Evolutionary conservation across 2,888 invertebrate genomes (phyloP), one percentile per base, ranked within the genome.

Genomic region (Mystacides longicornis): DNA sequence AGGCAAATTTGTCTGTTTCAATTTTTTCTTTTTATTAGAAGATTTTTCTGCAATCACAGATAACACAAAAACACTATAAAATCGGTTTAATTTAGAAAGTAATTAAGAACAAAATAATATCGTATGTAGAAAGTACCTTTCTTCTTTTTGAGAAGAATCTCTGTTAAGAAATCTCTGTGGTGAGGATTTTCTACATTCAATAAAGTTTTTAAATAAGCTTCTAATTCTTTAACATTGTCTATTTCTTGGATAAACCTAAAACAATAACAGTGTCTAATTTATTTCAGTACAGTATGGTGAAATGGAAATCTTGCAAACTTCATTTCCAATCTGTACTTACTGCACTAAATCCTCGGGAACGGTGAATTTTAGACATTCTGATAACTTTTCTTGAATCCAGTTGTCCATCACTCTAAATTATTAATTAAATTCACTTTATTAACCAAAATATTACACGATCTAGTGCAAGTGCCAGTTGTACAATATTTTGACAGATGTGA

Each of bases 161-260:
- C 83, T 4, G 72, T 64, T 48, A 86, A 75, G 66, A 91, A 89
- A 49, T 77, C 72, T 56, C 80, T 78, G 66, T 90, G 89, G 55
- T 82, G 79, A 3, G 80, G 71, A 63, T 83, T 82, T 51, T 78
- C 80, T 59, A 79, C 80, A 68, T 89, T 84, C 1, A 93, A 67
- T 48, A 93, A 73, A 49, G 85, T 86, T 63, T 79, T 80, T 71
- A 92, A 83, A 65, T 90, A 91, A 57, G 89, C 87, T 63, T 87
- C 85, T 49, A 90, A 75, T 64, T 89, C 90, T 56, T 76, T 73
- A 54, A 82, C 81, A 65, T 81, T 81, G 64, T 86, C 80, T 63
- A 93, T 87, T 16, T 82, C 77, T 57, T 82, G 66, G 31, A 93
- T 82, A 63, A 85, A 88, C 31, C 92, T 92, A 68, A 48, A 75